phyloP scores from a whole-genome alignment of 2,888 invertebrate genomes.

The Epinotia bilunana region DNA sequence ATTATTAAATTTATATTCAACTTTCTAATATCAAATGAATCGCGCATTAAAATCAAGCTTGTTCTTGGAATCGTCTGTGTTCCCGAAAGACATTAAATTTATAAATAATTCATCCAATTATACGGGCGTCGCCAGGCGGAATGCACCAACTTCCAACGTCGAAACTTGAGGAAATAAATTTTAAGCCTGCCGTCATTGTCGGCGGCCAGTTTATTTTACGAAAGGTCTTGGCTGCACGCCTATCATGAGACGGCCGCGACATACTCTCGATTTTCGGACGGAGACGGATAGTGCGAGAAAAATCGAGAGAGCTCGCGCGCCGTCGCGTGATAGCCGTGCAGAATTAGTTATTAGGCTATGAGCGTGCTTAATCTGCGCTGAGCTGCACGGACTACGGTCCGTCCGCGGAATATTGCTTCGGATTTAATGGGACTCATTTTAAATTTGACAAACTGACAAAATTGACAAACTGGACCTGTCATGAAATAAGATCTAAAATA shows the following conservation, averaged over 20 bases:
- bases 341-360: constrained; percentile 48
- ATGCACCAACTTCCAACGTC: constrained; percentile 45
- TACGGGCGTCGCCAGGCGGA: constrained; percentile 45
- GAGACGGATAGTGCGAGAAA: too few species aligned
- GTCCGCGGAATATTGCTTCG: constrained; percentile 22
- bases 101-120: constrained; percentile 47
- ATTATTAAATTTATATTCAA: constrained; percentile 23
- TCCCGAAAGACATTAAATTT: constrained; percentile 40
- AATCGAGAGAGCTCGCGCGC: too few species aligned
- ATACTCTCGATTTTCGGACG: too few species aligned
- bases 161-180: constrained; percentile 48
- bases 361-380: constrained; percentile 47
- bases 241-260: too few species aligned
- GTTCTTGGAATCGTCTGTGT: constrained; percentile 37
- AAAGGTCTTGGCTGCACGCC: constrained; percentile 43
- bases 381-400: constrained; percentile 23
- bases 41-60: constrained; percentile 27
- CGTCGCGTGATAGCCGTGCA: too few species aligned
- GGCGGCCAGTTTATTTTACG: constrained; percentile 45
- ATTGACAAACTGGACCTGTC: neutral
- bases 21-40: constrained; percentile 24
- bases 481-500: neutral
- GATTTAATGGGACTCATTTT: constrained; percentile 2
- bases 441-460: too few species aligned
- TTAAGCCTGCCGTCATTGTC: constrained; percentile 47